Base-by-base conservation (phyloP, 2,888 invertebrate species). In the Pammene aurita region DNA sequence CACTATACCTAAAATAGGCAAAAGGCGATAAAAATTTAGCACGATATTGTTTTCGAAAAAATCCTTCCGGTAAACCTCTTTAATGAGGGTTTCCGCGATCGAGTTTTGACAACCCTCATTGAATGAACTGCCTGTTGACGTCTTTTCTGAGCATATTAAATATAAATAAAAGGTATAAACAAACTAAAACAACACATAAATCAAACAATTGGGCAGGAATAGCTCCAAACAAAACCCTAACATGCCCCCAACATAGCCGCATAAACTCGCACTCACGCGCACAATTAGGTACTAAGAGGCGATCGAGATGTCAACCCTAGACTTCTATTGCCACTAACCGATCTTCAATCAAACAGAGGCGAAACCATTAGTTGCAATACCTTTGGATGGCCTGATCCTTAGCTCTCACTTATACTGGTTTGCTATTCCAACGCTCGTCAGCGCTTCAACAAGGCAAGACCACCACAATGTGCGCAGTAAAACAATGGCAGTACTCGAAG, bases 261-360 rank as follows among this genome's bases (percentile, higher is more conserved):
- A 58, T 42, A 54, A 44, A 16, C 42, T 60, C 16, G 55, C 34
- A 58, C 46, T 38, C 42, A 50, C 58, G 14, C 48, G 68, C 77
- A 80, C 82, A 82, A 85, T 88, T 78, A 87, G 86, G 80, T 81
- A 82, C 80, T 77, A 86, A 89, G 88, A 79, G 87, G 86, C 84
- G 80, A 89, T 89, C 86, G 82, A 84, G 78, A 83, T 80, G 81
- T 83, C 86, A 84, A 84, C 83, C 80, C 74, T 72, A 76, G 89
- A 89, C 88, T 50, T 50, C 50, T 14, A 48, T 18, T 48, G 5
- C 26, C 18, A 50, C 10, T 16, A 16, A 48, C 9, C 11, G 18
- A 13, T 6, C 26, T n/a, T n/a, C n/a, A n/a, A 26, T 13, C 5
- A 11, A 18, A 50, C 18, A 10, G 11, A 18, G 5, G 13, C 6